These are phyloP conservation scores for Andinoacara biseriatus DNA, from an alignment of 2,113 vertebrate genomes.

Conservation along the genomic window DNA sequence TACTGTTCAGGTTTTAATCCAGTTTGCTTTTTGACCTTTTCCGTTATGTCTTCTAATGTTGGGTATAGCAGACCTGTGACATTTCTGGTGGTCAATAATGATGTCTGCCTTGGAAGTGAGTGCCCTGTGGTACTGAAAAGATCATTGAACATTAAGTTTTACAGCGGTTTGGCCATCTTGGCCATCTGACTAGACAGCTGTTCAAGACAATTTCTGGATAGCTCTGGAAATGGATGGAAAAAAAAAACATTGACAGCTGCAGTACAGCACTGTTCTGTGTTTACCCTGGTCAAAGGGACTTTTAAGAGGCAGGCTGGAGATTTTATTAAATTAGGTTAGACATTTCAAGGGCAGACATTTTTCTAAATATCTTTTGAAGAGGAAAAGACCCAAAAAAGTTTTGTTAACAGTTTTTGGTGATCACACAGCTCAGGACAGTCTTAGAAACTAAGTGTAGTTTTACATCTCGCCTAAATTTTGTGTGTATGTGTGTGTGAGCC, in stretches of 20 bases:
- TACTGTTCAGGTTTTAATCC: not conserved
- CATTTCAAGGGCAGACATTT: not conserved
- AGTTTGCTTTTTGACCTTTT: not conserved
- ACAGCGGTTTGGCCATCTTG: not conserved
- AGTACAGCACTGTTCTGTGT: not conserved
- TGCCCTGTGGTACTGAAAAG: not conserved
- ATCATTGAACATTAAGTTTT: not conserved
- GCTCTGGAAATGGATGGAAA: not conserved
- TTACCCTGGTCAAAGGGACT: not conserved
- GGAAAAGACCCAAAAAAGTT: not conserved
- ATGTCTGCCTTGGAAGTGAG: not conserved
- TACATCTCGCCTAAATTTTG: not conserved
- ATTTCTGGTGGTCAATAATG: slow-evolving; percentile 6
- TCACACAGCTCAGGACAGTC: not conserved
- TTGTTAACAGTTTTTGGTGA: not conserved
- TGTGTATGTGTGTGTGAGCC: not conserved
- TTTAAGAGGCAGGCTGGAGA: not conserved
- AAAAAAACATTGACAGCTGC: not conserved
- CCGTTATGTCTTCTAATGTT: not conserved
- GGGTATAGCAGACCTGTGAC: not conserved
- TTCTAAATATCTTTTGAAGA: not conserved
- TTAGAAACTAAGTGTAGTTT: not conserved
- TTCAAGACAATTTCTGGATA: not conserved
- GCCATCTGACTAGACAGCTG: not conserved
- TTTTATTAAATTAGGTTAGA: not conserved